phyloP scores from a whole-genome alignment of 2,797 vertebrate genomes.

The Huso huso region DNA sequence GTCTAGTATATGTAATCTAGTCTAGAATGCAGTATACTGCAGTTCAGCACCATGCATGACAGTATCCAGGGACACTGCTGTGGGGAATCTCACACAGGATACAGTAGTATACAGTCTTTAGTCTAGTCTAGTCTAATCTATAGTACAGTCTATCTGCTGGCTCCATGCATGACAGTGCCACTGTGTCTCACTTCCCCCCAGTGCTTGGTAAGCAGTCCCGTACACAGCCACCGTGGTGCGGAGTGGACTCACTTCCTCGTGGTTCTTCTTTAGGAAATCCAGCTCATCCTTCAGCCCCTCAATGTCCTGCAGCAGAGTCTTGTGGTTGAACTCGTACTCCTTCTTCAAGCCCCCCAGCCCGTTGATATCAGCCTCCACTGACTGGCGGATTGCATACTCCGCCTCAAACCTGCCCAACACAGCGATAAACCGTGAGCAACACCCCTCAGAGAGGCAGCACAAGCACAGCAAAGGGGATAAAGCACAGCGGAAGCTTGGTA shows the following conservation, averaged over 20 bases:
- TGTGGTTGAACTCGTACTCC: neutral
- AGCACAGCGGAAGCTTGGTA: neutral
- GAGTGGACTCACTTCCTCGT: constrained; percentile 7
- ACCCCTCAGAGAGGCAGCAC: neutral
- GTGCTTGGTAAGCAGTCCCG: neutral
- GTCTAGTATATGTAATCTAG: too few relatives aligned
- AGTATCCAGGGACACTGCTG: too few relatives aligned
- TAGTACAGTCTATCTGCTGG: neutral
- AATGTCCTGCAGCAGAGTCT: neutral
- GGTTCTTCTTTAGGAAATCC: constrained; percentile 7
- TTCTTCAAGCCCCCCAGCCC: neutral
- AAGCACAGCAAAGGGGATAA: neutral
- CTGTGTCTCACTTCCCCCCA: neutral
- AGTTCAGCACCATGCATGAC: too few relatives aligned
- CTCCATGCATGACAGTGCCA: neutral
- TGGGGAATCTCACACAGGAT: too few relatives aligned
- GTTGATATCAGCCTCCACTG: constrained; percentile 12
- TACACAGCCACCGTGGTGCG: neutral
- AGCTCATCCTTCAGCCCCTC: constrained; percentile 6
- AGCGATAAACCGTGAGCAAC: neutral
- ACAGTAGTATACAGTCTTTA: too few relatives aligned
- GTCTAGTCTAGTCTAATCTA: too few relatives aligned
- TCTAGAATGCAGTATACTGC: too few relatives aligned
- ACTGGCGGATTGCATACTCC: neutral
- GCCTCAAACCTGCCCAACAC: neutral